Evolutionary conservation across 2,888 invertebrate species (phyloP), one percentile per base, ranked within the genome.

Genomic region (Branchellion lobata): DNA sequence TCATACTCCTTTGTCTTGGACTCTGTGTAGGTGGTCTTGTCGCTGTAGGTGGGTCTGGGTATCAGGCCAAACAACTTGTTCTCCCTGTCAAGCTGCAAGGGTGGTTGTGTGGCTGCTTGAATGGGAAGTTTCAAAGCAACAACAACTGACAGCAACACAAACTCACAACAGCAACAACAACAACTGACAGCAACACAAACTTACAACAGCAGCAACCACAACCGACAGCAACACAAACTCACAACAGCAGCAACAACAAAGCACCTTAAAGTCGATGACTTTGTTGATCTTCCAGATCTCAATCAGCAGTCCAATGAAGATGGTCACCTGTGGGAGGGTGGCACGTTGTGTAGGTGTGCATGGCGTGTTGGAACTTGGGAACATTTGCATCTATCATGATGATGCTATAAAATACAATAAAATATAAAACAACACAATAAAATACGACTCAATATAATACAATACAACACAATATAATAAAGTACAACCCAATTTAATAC

Each of bases 251-350:
- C 27, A 21, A 73, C 14, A 36, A 34, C 21, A 5, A 69, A 75
- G 81, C 81, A 88, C 87, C 85, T 87, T 85, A 79, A 90, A 85
- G 84, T 90, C 88, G 68, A 89, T 84, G 80, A 91, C 91, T 90
- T 99, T 99, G 86, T 96, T 94, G 80, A 99, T 97, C 88, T 99
- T 99, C 99, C 99, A 99, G 82, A 97, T 90, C 89, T 99, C 99
- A 85, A 99, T 99, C 80, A 93, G 91, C 34, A 99, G 90, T 0
- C 99, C 96, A 81, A 98, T 91, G 85, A 94, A 93, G 85, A 99
- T 96, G 83, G 95, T 95, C 84, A 98, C 92, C 84, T 93, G 91
- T 75, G 99, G 3, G 65, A 27, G 34, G 33, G 8, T 11, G n/a
- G 65, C 11, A 14, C 11, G 29, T 65, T 14, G 65, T 65, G n/a